These are phyloP conservation scores for Lycia hirtaria DNA, from an alignment of 2,888 invertebrate genomes.

Conservation along the genomic window DNA sequence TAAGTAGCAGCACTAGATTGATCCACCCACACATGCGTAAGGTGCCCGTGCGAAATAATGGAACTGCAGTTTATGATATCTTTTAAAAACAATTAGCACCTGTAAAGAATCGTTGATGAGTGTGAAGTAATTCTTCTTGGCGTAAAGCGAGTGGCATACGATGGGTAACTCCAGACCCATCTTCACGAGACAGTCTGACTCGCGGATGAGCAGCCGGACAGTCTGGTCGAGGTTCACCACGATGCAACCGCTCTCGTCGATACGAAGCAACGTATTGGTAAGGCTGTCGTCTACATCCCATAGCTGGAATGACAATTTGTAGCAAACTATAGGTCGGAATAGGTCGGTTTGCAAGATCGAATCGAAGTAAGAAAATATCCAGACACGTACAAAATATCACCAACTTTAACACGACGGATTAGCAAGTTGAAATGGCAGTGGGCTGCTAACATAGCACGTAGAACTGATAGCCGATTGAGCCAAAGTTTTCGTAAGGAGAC, in stretches of 20 bases:
- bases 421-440: too few relatives aligned
- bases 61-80: too few relatives aligned
- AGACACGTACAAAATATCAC: neutral
- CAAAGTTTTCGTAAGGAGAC: too few relatives aligned
- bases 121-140: slow-evolving; percentile 91
- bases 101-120: slow-evolving; percentile 91
- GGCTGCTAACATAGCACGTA: too few relatives aligned
- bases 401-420: too few relatives aligned
- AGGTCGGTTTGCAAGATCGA: too few relatives aligned
- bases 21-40: too few relatives aligned
- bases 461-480: too few relatives aligned
- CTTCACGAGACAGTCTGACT: slow-evolving; percentile 94
- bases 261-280: slow-evolving; percentile 86
- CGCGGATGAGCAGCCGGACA: slow-evolving; percentile 90
- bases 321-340: too few relatives aligned
- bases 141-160: slow-evolving; percentile 91
- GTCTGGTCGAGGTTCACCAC: slow-evolving; percentile 92
- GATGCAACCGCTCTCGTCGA: slow-evolving; percentile 88
- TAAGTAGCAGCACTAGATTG: too few relatives aligned
- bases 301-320: slow-evolving; percentile 73
- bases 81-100: slow-evolving; percentile 91
- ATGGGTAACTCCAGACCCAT: slow-evolving; percentile 93
- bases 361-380: too few relatives aligned
- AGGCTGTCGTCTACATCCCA: slow-evolving; percentile 88
- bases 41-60: too few relatives aligned